A percentile compares a stretch with the other conserved stretches of the same genome.
Conservation (phyloP, 2,888 invertebrate species). For the Clanis bilineata region DNA sequence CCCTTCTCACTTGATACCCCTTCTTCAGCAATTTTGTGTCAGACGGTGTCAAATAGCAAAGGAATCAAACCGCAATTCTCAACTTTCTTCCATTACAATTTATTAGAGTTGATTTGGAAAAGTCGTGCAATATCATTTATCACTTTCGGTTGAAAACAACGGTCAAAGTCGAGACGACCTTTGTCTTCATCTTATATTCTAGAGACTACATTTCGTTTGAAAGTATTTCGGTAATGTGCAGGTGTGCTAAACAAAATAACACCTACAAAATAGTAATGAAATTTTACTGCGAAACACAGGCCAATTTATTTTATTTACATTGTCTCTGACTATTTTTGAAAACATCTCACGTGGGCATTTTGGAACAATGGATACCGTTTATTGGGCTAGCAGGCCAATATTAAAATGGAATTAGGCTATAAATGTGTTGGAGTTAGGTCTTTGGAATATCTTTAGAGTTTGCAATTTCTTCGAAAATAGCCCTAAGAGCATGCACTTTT, state of each 20-base stretch:
- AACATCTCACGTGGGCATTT: constrained; percentile 5
- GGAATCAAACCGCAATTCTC: background rate
- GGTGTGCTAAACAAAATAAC: constrained; percentile 8
- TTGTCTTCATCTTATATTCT: constrained; percentile 4
- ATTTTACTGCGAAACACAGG: constrained; percentile 7
- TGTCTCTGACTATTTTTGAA: background rate
- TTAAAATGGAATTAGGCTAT: background rate
- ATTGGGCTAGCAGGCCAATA: background rate
- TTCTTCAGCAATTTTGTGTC: background rate
- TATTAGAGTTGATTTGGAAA: constrained; percentile 6
- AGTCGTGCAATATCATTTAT: constrained; percentile 6
- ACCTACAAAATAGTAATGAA: background rate
- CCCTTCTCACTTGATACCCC: background rate
- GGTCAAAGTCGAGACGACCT: constrained; percentile 2
- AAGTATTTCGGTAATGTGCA: background rate
- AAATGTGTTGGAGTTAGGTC: background rate
- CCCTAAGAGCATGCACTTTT: too few species aligned
- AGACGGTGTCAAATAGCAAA: constrained; percentile 3
- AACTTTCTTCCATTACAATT: background rate
- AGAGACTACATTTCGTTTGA: background rate
- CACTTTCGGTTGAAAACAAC: constrained; percentile 7
- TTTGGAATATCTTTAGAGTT: too few species aligned
- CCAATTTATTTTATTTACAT: constrained; percentile 9
- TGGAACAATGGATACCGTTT: background rate
- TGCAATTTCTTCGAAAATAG: too few species aligned